phyloP scores from a whole-genome alignment of 2,888 invertebrate species.

The Sinelater perroti region DNA sequence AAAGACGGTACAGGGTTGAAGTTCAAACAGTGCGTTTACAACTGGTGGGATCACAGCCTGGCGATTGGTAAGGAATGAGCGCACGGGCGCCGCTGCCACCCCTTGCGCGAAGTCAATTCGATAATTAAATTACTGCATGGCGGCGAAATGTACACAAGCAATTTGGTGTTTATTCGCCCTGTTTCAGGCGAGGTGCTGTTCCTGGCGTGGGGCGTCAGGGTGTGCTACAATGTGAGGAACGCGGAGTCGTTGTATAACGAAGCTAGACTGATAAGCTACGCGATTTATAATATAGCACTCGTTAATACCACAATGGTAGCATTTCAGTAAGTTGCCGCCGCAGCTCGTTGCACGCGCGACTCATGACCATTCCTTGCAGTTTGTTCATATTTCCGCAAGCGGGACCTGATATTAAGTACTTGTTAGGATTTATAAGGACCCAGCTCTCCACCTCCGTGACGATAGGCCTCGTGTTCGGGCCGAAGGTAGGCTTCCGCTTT shows the following conservation, averaged over 20 bases:
- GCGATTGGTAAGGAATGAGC: constrained; percentile 77
- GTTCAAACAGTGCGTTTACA: constrained; percentile 89
- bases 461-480: constrained; percentile 82
- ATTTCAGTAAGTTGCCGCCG: constrained; percentile 81
- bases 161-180: too few relatives aligned
- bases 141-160: not conserved
- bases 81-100: too few relatives aligned
- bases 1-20: constrained; percentile 78
- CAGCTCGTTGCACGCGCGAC: constrained; percentile 12
- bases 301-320: constrained; percentile 93
- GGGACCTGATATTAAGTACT: constrained; percentile 91
- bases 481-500: constrained; percentile 70
- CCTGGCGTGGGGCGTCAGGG: constrained; percentile 84
- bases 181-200: constrained; percentile 78
- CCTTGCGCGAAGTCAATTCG: not conserved
- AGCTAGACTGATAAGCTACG: constrained; percentile 90
- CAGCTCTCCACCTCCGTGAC: constrained; percentile 92
- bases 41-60: constrained; percentile 95
- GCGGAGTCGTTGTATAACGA: constrained; percentile 94
- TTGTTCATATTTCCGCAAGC: constrained; percentile 85
- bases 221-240: constrained; percentile 87
- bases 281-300: constrained; percentile 93
- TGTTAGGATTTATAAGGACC: constrained; percentile 90
- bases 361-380: constrained; percentile 72
- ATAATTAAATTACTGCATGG: not conserved